Percentiles rank a stretch among this genome's conserved stretches.
Conservation (phyloP, 2,888 invertebrate genomes). For the Agrotis exclamationis region DNA sequence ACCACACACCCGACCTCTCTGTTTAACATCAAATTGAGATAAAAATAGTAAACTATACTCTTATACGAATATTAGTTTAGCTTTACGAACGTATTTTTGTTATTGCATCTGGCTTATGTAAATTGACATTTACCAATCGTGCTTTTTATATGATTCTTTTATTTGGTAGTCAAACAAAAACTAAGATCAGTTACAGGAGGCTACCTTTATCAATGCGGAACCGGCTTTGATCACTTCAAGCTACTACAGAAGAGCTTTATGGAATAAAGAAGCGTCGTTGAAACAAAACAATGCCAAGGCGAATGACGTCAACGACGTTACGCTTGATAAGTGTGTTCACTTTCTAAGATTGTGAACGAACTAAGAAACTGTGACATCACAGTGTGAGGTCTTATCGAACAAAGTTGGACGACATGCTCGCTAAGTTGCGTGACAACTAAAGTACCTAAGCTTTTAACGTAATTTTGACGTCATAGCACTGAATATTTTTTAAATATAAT, state of each 20-base stretch:
- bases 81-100: not conserved
- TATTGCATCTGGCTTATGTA: not conserved
- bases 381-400: constrained; percentile 22
- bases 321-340: too few species aligned
- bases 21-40: too few species aligned
- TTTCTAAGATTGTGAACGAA: too few species aligned
- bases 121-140: not conserved
- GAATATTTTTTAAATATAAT: not conserved
- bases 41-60: too few species aligned
- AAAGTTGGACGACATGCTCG: constrained; percentile 45
- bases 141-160: not conserved
- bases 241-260: too few species aligned
- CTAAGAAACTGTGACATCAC: constrained; percentile 1
- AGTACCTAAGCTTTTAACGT: constrained; percentile 41
- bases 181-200: not conserved
- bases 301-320: too few species aligned
- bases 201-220: too few species aligned
- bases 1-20: too few species aligned
- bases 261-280: too few species aligned
- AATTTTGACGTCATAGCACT: constrained; percentile 37
- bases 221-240: too few species aligned
- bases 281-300: constrained; percentile 19
- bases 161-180: not conserved
- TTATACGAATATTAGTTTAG: too few species aligned
- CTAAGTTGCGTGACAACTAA: constrained; percentile 35